These are phyloP conservation scores for Chlorospingus semifuscus DNA, from an alignment of 2,797 vertebrate species.

Conservation along the genomic window DNA sequence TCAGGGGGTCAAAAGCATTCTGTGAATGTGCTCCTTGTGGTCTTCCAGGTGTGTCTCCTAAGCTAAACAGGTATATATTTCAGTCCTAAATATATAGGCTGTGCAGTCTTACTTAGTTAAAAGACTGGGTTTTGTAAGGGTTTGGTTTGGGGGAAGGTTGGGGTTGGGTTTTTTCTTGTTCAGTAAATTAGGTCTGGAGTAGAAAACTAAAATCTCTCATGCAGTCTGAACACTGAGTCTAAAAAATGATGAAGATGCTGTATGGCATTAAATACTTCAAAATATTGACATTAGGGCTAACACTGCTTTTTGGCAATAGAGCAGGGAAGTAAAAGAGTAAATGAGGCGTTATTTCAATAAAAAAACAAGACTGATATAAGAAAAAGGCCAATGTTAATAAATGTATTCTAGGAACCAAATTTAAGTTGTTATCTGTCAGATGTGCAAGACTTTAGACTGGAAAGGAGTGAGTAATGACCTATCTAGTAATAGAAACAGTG, in stretches of 20 bases:
- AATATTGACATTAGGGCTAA: not conserved
- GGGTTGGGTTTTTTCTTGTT: not conserved
- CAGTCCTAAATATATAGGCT: not conserved
- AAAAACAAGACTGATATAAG: not conserved
- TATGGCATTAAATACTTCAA: not conserved
- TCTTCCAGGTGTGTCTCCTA: not conserved
- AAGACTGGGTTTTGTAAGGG: not conserved
- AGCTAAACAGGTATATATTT: not conserved
- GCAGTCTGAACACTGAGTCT: not conserved
- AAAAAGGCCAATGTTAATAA: not conserved
- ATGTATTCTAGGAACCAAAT: not conserved
- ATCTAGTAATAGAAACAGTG: not conserved
- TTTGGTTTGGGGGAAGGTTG: not conserved
- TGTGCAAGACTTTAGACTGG: not conserved
- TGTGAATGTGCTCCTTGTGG: not conserved
- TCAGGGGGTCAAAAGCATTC: not conserved
- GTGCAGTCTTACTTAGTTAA: conserved; percentile 23
- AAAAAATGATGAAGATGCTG: not conserved
- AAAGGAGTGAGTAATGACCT: not conserved
- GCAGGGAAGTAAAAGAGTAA: not conserved
- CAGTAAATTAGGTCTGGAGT: not conserved
- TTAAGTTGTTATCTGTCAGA: not conserved
- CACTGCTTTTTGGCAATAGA: not conserved
- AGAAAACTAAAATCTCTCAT: not conserved
- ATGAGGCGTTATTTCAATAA: not conserved